Evolutionary conservation across 2,797 vertebrate genomes (phyloP).

Genomic region (Petrocephalus schoutedeni): DNA sequence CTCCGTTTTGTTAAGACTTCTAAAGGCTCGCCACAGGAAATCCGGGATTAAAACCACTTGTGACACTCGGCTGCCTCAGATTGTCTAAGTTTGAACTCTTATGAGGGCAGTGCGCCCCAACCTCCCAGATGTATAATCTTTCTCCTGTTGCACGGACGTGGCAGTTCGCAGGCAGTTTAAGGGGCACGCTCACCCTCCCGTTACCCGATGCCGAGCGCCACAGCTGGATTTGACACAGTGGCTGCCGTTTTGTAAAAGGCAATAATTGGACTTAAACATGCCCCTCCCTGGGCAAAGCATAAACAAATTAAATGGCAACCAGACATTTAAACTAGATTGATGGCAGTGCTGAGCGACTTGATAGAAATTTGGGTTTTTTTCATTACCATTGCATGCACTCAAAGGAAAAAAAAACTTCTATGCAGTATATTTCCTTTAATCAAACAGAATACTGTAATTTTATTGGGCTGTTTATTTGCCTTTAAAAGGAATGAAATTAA

Average conservation of each 20-base stretch:
- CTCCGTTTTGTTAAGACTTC: background rate
- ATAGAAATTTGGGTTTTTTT: background rate
- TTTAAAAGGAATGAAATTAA: background rate
- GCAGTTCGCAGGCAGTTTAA: background rate
- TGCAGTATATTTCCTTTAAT: background rate
- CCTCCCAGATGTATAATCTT: background rate
- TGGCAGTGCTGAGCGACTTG: background rate
- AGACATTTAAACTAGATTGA: background rate
- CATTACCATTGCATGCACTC: background rate
- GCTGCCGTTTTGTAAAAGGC: background rate
- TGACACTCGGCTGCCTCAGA: constrained; percentile 19
- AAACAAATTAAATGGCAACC: background rate
- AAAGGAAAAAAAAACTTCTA: background rate
- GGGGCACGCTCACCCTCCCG: background rate
- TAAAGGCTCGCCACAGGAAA: constrained; percentile 11
- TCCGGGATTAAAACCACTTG: constrained; percentile 24
- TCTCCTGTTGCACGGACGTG: background rate
- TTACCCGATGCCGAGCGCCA: background rate
- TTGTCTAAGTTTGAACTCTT: background rate
- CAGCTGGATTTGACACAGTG: background rate
- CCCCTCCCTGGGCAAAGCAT: background rate
- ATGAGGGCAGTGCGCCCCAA: background rate
- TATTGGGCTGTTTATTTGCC: background rate
- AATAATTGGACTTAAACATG: background rate
- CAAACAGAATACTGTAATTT: background rate